phyloP scores from a whole-genome alignment of 2,797 vertebrate genomes.

The Cetoscarus ocellatus region DNA sequence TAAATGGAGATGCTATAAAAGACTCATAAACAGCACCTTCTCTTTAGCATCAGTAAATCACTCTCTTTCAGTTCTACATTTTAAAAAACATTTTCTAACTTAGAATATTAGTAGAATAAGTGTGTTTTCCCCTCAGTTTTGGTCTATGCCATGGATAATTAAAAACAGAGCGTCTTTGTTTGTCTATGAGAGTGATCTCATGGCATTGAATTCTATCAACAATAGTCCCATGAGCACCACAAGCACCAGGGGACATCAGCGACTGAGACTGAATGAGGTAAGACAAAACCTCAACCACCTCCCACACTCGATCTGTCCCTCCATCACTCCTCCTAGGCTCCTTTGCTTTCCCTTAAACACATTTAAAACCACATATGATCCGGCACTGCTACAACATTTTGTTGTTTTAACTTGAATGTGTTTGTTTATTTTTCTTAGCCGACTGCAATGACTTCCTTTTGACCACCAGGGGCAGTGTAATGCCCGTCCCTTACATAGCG shows the following conservation, averaged over 20 bases:
- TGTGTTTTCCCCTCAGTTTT: background rate
- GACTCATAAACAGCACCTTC: too few relatives aligned
- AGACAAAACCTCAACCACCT: constrained; percentile 42
- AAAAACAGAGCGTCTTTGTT: constrained; percentile 61
- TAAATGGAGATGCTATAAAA: too few relatives aligned
- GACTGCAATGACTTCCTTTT: too few relatives aligned
- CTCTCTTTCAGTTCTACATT: too few relatives aligned
- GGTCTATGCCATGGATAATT: constrained; percentile 35
- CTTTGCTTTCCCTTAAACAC: constrained; percentile 3
- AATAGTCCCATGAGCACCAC: constrained; percentile 64
- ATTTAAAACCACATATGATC: constrained; percentile 34
- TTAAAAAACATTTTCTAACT: too few relatives aligned
- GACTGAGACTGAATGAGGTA: constrained; percentile 55
- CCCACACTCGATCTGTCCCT: constrained; percentile 2
- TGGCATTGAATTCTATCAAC: constrained; percentile 47
- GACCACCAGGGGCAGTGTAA: background rate
- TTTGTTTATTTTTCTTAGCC: background rate
- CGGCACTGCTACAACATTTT: constrained; percentile 19
- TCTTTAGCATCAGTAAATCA: too few relatives aligned
- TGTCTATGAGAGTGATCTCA: constrained; percentile 58
- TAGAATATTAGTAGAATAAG: background rate
- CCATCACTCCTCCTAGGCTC: constrained; percentile 4
- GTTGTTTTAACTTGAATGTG: background rate
- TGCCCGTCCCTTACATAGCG: too few relatives aligned
- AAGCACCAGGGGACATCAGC: constrained; percentile 46